These are phyloP conservation scores for Erythrocercus mccallii DNA, from an alignment of 2,113 vertebrate genomes.

Conservation along the genomic window DNA sequence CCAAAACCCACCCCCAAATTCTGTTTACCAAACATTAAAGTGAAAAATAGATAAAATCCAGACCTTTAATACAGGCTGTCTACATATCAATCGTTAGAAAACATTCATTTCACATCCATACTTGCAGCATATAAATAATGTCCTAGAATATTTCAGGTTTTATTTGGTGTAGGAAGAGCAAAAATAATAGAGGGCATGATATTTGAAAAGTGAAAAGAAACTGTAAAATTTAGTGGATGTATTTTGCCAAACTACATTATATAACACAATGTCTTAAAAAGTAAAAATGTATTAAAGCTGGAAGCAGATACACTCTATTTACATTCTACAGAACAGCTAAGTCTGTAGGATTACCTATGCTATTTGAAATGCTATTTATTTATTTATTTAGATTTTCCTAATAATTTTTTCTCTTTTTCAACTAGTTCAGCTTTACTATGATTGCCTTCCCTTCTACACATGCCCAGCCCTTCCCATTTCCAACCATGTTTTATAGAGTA, in stretches of 20 bases:
- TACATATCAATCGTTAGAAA: not conserved
- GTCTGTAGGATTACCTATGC: not conserved
- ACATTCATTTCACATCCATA: not conserved
- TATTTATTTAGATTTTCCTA: not conserved
- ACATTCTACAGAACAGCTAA: not conserved
- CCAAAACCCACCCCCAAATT: rapidly evolving
- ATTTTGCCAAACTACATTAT: not conserved
- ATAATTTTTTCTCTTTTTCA: not conserved
- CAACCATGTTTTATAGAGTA: not conserved
- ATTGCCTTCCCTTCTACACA: not conserved
- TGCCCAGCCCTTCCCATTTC: not conserved
- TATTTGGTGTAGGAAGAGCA: not conserved
- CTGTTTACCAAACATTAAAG: not conserved
- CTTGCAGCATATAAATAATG: not conserved
- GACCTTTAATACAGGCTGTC: not conserved
- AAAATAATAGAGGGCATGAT: not conserved
- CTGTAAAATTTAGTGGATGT: not conserved
- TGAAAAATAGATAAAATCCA: not conserved
- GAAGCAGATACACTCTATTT: not conserved
- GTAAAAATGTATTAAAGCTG: not conserved
- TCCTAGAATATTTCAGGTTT: not conserved
- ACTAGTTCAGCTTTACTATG: not conserved
- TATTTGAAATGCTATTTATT: not conserved
- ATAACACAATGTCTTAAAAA: not conserved
- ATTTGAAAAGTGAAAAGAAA: not conserved